These are phyloP conservation scores for Oncorhynchus masou DNA, from an alignment of 2,113 vertebrate genomes.

Conservation along the genomic window DNA sequence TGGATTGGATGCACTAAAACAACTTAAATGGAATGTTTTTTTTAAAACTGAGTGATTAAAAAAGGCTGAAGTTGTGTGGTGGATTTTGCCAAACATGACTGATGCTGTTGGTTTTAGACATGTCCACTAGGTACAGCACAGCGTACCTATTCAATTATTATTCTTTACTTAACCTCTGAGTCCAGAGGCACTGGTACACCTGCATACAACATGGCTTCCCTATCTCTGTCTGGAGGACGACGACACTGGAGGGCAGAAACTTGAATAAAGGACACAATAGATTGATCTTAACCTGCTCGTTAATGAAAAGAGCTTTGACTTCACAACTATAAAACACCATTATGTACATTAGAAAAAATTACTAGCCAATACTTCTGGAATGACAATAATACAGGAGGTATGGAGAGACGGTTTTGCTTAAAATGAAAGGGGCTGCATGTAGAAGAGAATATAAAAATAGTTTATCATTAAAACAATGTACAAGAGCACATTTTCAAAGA, in stretches of 20 bases:
- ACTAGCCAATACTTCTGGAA: constrained; percentile 47
- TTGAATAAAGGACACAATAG: not conserved
- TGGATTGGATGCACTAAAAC: not conserved
- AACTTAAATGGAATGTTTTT: constrained; percentile 2
- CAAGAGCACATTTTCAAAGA: not conserved
- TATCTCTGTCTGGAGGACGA: not conserved
- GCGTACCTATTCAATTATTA: not conserved
- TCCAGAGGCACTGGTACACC: not conserved
- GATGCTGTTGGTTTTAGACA: not conserved
- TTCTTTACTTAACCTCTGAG: not conserved
- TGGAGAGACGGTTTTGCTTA: constrained; percentile 23
- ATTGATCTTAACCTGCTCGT: not conserved
- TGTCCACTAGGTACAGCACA: not conserved
- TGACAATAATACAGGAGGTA: constrained; percentile 37
- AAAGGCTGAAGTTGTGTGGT: too few relatives aligned
- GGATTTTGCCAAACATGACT: not conserved
- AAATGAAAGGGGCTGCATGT: constrained; percentile 27
- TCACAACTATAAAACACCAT: constrained; percentile 60
- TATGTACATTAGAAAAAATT: constrained; percentile 65
- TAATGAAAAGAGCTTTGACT: not conserved
- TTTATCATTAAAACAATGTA: constrained; percentile 47
- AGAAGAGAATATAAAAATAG: constrained; percentile 63
- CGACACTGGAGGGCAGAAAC: not conserved
- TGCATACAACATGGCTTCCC: not conserved
- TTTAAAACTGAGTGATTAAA: not conserved